Conservation (phyloP, 2,888 invertebrate species). For the Neelides folsomi region DNA sequence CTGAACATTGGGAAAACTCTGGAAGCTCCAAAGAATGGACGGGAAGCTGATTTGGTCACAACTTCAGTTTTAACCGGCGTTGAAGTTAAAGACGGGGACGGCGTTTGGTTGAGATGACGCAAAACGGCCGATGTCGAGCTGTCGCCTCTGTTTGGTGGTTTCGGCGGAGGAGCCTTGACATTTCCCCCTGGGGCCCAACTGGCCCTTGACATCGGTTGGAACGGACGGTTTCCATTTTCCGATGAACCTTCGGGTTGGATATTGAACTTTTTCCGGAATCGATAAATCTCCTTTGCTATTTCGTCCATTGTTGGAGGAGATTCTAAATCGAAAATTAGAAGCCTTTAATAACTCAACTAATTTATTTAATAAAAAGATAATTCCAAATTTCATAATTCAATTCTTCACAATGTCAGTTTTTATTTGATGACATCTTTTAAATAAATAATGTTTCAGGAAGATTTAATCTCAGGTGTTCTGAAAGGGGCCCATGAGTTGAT, state of each 20-base stretch:
- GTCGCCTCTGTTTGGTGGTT: neutral
- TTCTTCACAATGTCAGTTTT: too few relatives aligned
- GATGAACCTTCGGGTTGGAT: constrained; percentile 26
- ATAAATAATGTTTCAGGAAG: too few relatives aligned
- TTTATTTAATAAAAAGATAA: too few relatives aligned
- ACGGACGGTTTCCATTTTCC: neutral
- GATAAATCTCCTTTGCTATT: constrained; percentile 32
- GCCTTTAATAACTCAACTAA: too few relatives aligned
- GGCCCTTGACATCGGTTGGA: constrained; percentile 1
- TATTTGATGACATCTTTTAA: too few relatives aligned
- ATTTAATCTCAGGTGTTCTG: too few relatives aligned
- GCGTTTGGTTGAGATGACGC: neutral
- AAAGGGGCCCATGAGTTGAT: too few relatives aligned
- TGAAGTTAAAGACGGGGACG: constrained; percentile 13
- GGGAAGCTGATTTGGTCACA: constrained; percentile 2
- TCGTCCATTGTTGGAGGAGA: constrained; percentile 33
- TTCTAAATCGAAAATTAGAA: constrained; percentile 14
- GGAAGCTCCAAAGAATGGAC: neutral
- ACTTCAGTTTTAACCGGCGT: constrained; percentile 14
- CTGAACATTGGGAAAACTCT: neutral
- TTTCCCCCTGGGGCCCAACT: neutral
- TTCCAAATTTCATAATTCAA: too few relatives aligned
- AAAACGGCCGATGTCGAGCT: neutral
- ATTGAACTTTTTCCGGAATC: constrained; percentile 33
- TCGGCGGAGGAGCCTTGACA: neutral